Base-by-base conservation (phyloP, 2,888 invertebrate species). In the Drosophila eohydei region DNA sequence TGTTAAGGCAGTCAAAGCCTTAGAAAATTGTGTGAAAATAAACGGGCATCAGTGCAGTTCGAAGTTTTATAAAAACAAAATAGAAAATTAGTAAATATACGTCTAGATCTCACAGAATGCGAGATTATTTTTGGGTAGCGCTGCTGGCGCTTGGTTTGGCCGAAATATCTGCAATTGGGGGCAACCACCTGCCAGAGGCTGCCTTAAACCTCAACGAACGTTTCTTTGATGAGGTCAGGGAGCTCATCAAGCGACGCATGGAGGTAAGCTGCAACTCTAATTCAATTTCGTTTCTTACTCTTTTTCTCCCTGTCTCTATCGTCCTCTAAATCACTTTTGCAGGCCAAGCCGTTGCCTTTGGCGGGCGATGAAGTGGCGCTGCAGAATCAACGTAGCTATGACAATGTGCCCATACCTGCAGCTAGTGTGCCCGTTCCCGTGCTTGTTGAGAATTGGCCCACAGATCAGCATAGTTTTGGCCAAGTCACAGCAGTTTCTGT, bases 401-500 rank as follows among this genome's bases (percentile, higher is more conserved):
- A 86, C n/a, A 88, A 86, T 51, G 72, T 83, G 14, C 76, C 79
- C 16, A 75, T 80, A 26, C 76, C 83, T 14, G 70, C 82, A 1
- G 69, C 80, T 34, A 91, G 86, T 74, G 89, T 94, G 4, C 92
- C 94, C 50, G 94, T 95, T 85, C 96, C 96, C 2, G 94, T 94
- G 87, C 95, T 95, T 80, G 95, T 96, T 3, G 94, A 94, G 87
- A 94, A 94, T 67, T 95, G 95, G 95, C 95, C 95, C 11, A 93
- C 94, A 44, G 90, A 93, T 7, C 91, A 92, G 26, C 92, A 94
- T 14, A 93, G 93, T 50, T 90, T 95, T 76, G 97, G 98, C 0
- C 97, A 98, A 93, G 95, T 97, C 11, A 95, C 96, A 0, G 97
- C 97, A 4, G 95, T 98, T 2, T 95, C 97, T 0, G 93, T 97